These are phyloP conservation scores for Eonycteris spelaea DNA, from an alignment of 2,113 vertebrate genomes.

Conservation along the genomic window DNA sequence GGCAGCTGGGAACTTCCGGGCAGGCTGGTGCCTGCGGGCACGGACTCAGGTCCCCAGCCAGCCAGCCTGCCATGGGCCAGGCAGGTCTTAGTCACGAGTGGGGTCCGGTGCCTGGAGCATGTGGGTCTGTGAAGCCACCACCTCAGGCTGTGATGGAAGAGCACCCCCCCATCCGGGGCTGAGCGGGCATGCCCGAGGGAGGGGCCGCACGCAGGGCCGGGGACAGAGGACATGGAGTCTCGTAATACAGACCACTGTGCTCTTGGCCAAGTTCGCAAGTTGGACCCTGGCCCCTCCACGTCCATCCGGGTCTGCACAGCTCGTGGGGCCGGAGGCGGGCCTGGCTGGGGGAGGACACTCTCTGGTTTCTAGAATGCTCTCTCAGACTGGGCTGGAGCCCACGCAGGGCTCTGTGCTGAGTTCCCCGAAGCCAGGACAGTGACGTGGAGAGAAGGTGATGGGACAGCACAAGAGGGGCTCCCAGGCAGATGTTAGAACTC, in stretches of 20 bases:
- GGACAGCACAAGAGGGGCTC: background rate
- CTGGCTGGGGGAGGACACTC: fast-evolving
- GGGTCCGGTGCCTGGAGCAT: background rate
- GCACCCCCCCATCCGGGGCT: background rate
- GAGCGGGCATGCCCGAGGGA: too few species aligned
- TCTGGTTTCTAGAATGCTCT: background rate
- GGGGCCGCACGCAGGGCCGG: fast-evolving
- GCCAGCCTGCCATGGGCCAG: background rate
- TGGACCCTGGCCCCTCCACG: background rate
- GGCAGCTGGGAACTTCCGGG: background rate
- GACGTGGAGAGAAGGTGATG: background rate
- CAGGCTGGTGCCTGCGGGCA: background rate
- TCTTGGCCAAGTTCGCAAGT: background rate
- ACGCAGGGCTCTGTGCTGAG: background rate
- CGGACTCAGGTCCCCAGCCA: background rate
- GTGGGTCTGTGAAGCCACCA: background rate
- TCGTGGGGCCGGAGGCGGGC: background rate
- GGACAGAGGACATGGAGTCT: fast-evolving
- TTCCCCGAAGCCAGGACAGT: background rate
- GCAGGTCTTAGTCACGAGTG: background rate
- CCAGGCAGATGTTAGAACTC: background rate
- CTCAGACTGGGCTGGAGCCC: background rate
- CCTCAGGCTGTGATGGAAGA: background rate
- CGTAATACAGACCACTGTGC: background rate
- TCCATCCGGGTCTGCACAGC: background rate